Base-by-base conservation (phyloP, 2,113 vertebrate species). In the Serinus canaria region DNA sequence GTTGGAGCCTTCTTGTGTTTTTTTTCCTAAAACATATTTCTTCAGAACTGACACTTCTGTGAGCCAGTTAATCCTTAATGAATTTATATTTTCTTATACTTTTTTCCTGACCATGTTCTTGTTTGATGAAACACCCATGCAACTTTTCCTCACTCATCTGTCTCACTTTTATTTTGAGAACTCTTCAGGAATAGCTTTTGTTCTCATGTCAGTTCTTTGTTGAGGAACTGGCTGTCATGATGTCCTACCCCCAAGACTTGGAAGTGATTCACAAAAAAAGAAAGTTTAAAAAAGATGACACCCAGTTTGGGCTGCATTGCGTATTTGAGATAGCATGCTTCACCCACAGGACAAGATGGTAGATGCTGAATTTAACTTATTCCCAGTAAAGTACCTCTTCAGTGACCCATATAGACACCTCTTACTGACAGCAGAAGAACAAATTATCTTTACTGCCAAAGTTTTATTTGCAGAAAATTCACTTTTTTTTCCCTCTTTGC, bases 311-410 rank as follows among this genome's bases (percentile, higher is more conserved):
- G 66, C 73, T 96, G 74, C 46, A 66, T 93, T 96, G 82, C 70
- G 43, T 94, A 92, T 90, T 90, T 95, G 92, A 92, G 77, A 92
- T 90, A 87, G 76, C 90, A 52, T 91, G 78, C 94, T 91, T 95
- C 87, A 92, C 94, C 96, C 96, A 94, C 94, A 95, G 95, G 94
- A 91, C 92, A 95, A 97, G 94, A 94, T 96, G 93, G 92, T 87
- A 89, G 95, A 50, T 95, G 85, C 95, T 91, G 95, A 96, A 94
- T 96, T 97, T 96, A 95, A 96, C 93, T 96, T 95, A 89, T 92
- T 96, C 85, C 55, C 70, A 92, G 87, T 76, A 83, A 96, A 94
- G 67, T 94, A 67, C 93, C 87, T 89, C 55, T 87, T 77, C 80
- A 46, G 74, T 96, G 92, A 97, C 94, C 94, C 94, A 96, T 89